phyloP scores from a whole-genome alignment of 2,888 invertebrate genomes.

The Nomada fabriciana region DNA sequence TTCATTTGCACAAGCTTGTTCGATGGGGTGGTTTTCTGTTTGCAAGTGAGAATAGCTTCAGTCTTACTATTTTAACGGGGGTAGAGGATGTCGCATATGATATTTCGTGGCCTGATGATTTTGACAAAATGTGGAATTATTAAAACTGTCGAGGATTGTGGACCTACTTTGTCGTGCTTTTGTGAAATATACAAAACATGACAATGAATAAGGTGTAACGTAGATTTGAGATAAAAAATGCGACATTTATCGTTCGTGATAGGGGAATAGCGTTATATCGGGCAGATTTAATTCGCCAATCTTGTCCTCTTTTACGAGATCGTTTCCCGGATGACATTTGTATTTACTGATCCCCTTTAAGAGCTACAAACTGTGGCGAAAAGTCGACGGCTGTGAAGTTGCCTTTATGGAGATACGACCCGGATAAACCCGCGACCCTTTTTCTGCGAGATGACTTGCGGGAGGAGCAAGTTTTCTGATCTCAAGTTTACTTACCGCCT shows the following conservation, averaged over 20 bases:
- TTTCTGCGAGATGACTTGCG: neutral
- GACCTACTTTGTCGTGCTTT: no score
- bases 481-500: conserved; percentile 37
- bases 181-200: no score
- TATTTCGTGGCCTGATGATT: no score
- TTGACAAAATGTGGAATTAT: no score
- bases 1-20: no score
- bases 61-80: no score
- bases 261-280: neutral
- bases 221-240: neutral
- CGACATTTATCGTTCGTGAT: neutral
- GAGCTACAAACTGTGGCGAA: conserved; percentile 57
- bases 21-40: no score
- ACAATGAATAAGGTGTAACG: no score
- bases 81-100: no score
- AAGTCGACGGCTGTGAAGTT: conserved; percentile 53
- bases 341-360: conserved; percentile 52
- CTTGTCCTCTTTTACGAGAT: neutral
- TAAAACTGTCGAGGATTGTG: no score
- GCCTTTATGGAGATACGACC: conserved; percentile 70
- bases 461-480: conserved; percentile 39
- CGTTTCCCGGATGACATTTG: neutral
- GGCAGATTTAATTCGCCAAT: conserved; percentile 8
- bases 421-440: conserved; percentile 66
- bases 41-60: no score